These are phyloP conservation scores for Lophotis ruficrista DNA, from an alignment of 2,113 vertebrate genomes.

Conservation along the genomic window DNA sequence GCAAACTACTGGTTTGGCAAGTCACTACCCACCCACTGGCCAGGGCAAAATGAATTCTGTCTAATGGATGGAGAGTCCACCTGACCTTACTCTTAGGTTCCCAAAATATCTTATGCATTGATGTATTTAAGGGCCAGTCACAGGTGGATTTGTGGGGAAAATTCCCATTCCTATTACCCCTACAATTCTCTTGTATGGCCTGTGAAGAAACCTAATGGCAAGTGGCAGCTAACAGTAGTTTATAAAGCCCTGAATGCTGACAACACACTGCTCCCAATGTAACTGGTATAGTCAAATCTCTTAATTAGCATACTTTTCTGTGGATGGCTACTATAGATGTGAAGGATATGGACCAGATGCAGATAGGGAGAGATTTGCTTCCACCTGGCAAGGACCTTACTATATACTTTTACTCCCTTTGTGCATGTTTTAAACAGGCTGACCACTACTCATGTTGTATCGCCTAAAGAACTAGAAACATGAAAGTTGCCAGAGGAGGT, in stretches of 20 bases:
- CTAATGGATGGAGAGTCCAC: neutral
- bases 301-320: neutral
- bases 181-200: neutral
- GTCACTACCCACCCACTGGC: neutral
- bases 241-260: neutral
- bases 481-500: conserved; percentile 21
- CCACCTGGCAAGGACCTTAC: neutral
- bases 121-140: neutral
- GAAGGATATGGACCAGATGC: neutral
- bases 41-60: neutral
- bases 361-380: neutral
- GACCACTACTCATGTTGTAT: neutral
- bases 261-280: neutral
- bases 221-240: neutral
- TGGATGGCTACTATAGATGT: neutral
- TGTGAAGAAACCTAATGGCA: neutral
- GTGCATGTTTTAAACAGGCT: neutral
- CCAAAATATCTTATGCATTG: neutral
- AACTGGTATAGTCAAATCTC: neutral
- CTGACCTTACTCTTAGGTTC: neutral
- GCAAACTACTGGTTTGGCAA: neutral
- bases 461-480: neutral
- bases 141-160: neutral
- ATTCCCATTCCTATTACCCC: neutral
- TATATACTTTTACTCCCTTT: neutral